These are phyloP conservation scores for Macrosteles quadrilineatus DNA, from an alignment of 1,140 invertebrate species.

Conservation along the genomic window DNA sequence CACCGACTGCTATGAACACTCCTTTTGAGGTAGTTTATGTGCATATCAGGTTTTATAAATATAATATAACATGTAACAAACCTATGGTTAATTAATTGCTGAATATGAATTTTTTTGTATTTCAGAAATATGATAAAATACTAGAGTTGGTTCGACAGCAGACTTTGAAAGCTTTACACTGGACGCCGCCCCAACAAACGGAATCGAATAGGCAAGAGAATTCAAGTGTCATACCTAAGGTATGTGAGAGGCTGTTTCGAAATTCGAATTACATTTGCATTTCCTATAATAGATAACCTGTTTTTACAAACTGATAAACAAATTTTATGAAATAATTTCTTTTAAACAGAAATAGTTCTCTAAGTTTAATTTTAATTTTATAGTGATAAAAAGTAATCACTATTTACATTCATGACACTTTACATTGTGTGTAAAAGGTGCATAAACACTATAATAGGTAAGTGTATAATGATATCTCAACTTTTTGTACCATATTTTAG, in stretches of 20 bases:
- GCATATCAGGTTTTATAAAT: too few species aligned
- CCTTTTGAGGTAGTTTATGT: constrained; percentile 2
- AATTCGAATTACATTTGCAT: background rate
- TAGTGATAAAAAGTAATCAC: background rate
- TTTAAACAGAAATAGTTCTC: background rate
- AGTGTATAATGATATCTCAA: too few species aligned
- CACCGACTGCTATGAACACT: background rate
- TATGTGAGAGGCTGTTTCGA: background rate
- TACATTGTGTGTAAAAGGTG: background rate
- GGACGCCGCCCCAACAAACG: constrained; percentile 11
- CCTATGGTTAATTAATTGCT: too few species aligned
- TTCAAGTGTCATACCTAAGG: constrained; percentile 9
- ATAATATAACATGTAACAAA: too few species aligned
- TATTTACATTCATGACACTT: background rate
- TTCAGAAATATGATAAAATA: constrained; percentile 31
- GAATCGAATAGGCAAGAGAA: background rate
- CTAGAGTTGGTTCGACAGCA: constrained; percentile 20
- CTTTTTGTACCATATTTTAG: too few species aligned
- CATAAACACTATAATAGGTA: too few species aligned
- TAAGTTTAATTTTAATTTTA: background rate
- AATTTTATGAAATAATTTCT: background rate
- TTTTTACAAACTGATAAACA: too few species aligned
- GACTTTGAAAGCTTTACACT: constrained; percentile 26
- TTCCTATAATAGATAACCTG: too few species aligned
- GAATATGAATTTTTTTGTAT: too few species aligned